These are phyloP conservation scores for Cylloceria caligata DNA, from an alignment of 2,888 invertebrate genomes.

Conservation along the genomic window DNA sequence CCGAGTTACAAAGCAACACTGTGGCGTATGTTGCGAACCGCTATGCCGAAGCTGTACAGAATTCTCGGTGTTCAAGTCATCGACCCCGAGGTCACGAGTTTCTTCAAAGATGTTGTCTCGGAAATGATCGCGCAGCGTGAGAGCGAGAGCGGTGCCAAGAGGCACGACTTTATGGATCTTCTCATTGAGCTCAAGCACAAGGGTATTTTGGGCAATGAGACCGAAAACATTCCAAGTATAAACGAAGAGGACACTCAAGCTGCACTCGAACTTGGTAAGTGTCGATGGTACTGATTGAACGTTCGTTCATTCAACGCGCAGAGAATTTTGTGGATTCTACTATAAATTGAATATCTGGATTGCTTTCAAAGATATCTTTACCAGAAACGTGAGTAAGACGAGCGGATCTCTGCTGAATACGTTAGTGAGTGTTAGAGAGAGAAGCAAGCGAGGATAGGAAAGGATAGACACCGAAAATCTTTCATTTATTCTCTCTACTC, in stretches of 20 bases:
- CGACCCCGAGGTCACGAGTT: conserved; percentile 78
- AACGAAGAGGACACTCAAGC: conserved; percentile 68
- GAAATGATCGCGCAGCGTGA: conserved; percentile 81
- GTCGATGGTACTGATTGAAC: neutral
- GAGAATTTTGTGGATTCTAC: neutral
- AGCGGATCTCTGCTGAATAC: no score
- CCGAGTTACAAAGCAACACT: conserved; percentile 80
- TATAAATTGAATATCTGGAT: no score
- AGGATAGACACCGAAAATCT: no score
- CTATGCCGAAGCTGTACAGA: conserved; percentile 78
- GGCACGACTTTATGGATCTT: conserved; percentile 84
- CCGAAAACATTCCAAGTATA: conserved; percentile 30
- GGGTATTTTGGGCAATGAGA: conserved; percentile 74
- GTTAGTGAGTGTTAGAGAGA: no score
- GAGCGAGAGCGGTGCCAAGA: conserved; percentile 72
- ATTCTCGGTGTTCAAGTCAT: conserved; percentile 77
- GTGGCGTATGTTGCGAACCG: conserved; percentile 81
- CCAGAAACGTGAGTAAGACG: no score
- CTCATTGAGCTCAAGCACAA: conserved; percentile 82
- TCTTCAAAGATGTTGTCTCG: conserved; percentile 81
- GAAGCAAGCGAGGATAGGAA: no score
- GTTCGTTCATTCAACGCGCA: neutral
- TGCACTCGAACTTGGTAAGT: conserved; percentile 76
- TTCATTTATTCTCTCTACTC: no score
- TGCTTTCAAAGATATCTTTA: no score